Percentiles rank a stretch among this genome's conserved stretches.
These are phyloP conservation scores for Endomychus coccineus DNA, from an alignment of 2,888 invertebrate genomes.

Conservation along the genomic window DNA sequence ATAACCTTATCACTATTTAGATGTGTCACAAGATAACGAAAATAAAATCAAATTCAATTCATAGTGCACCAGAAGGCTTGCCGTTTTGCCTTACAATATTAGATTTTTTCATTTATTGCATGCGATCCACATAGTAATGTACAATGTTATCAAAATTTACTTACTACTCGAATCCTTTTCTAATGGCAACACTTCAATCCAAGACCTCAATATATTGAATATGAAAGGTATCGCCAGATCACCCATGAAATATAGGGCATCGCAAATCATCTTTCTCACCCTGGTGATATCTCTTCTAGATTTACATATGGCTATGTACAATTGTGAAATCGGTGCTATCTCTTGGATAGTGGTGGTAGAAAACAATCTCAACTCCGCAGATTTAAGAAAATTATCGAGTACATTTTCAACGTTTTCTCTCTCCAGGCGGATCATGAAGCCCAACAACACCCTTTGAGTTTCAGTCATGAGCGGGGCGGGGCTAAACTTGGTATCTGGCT, in stretches of 20 bases:
- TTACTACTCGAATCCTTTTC: slow-evolving; percentile 29
- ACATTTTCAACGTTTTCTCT: slow-evolving; percentile 26
- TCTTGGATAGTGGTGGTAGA: slow-evolving; percentile 15
- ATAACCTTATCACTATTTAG: too few relatives aligned
- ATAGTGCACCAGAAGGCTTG: too few relatives aligned
- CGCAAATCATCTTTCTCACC: slow-evolving; percentile 43
- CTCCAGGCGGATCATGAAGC: slow-evolving; percentile 39
- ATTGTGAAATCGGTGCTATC: slow-evolving; percentile 21
- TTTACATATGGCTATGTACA: slow-evolving; percentile 34
- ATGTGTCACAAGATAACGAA: too few relatives aligned
- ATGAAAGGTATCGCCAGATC: slow-evolving; percentile 38
- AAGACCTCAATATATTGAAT: slow-evolving; percentile 40
- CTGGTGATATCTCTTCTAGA: slow-evolving; percentile 38
- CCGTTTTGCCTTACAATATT: too few relatives aligned
- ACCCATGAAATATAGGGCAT: slow-evolving; percentile 43
- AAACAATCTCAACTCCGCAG: slow-evolving; percentile 27
- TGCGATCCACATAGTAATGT: too few relatives aligned
- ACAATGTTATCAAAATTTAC: slow-evolving; percentile 7
- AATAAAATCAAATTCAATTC: too few relatives aligned
- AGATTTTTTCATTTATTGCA: too few relatives aligned
- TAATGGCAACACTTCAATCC: slow-evolving; percentile 45
- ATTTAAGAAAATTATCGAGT: slow-evolving; percentile 25
- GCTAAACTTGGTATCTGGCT: slow-evolving; percentile 36
- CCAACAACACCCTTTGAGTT: slow-evolving; percentile 40
- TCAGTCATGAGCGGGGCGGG: slow-evolving; percentile 44